Conservation (phyloP, 2,113 vertebrate species). For the Sphaerodactylus townsendi region DNA sequence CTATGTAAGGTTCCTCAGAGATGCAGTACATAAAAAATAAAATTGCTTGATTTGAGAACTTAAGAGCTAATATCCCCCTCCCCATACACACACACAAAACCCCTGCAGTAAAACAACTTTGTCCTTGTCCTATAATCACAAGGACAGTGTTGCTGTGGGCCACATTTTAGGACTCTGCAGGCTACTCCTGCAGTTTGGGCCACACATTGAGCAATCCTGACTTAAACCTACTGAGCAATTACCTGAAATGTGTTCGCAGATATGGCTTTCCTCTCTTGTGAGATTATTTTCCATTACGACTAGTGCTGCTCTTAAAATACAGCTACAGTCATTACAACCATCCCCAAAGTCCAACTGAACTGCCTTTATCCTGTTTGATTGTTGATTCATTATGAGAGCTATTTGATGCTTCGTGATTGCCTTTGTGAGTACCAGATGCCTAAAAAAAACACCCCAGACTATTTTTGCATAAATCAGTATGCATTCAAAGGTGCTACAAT, state of each 20-base stretch:
- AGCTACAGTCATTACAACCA: slow-evolving; percentile 55
- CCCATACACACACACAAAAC: background rate
- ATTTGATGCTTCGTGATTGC: slow-evolving; percentile 48
- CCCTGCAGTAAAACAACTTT: slow-evolving; percentile 57
- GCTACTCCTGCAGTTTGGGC: slow-evolving; percentile 63
- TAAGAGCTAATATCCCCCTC: slow-evolving; percentile 23
- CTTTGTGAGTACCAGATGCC: slow-evolving; percentile 25
- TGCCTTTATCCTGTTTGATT: slow-evolving; percentile 68
- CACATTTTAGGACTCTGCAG: slow-evolving; percentile 66
- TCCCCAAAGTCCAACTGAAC: slow-evolving; percentile 49
- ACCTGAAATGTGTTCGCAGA: slow-evolving; percentile 62
- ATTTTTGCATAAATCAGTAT: slow-evolving; percentile 55
- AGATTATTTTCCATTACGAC: slow-evolving; percentile 64
- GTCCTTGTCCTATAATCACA: slow-evolving; percentile 64
- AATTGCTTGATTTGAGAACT: slow-evolving; percentile 45
- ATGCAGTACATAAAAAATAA: slow-evolving; percentile 23
- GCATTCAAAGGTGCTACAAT: slow-evolving; percentile 42
- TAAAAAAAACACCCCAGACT: too few relatives aligned
- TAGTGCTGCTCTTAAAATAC: slow-evolving; percentile 57
- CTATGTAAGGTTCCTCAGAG: slow-evolving; percentile 23
- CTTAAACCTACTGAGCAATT: slow-evolving; percentile 70
- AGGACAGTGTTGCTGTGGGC: slow-evolving; percentile 66
- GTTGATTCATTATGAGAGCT: slow-evolving; percentile 55
- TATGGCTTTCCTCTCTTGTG: slow-evolving; percentile 65
- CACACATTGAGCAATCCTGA: slow-evolving; percentile 69